These are phyloP conservation scores for Otolemur crassicaudatus DNA, from an alignment of 2,797 vertebrate species.

Conservation along the genomic window DNA sequence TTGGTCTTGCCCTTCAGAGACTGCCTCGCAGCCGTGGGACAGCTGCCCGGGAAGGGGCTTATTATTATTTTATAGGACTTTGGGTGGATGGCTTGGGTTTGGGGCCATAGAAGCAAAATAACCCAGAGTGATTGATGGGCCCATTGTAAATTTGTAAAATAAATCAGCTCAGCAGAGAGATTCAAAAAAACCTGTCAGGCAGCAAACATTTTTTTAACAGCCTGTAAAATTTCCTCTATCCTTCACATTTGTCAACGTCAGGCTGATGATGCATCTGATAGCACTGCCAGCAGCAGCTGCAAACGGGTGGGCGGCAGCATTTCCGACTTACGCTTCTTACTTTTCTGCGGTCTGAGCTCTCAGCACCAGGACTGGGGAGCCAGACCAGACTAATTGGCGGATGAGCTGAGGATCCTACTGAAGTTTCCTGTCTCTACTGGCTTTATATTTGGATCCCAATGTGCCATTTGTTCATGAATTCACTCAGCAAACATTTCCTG, in stretches of 20 bases:
- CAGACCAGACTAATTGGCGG: not conserved
- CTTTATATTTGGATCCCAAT: accelerated
- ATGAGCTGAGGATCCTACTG: accelerated
- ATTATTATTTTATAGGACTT: not conserved
- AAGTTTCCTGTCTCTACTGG: accelerated
- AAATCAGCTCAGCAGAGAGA: slow-evolving; percentile 75
- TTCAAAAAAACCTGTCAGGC: slow-evolving; percentile 67
- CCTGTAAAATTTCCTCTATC: slow-evolving; percentile 45
- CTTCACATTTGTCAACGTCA: slow-evolving; percentile 8
- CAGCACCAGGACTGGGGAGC: not conserved
- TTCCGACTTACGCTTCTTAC: not conserved
- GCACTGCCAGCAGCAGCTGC: not conserved
- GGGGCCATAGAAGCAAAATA: slow-evolving; percentile 56
- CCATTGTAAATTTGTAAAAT: slow-evolving; percentile 72
- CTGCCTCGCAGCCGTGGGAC: not conserved
- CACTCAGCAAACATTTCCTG: not conserved
- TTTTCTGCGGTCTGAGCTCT: not conserved
- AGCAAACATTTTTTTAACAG: slow-evolving; percentile 64
- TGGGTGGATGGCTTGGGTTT: slow-evolving; percentile 51
- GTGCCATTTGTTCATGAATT: accelerated
- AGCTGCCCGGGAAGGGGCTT: not conserved
- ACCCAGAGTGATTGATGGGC: slow-evolving; percentile 65
- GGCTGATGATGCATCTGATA: not conserved
- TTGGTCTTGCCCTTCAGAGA: not conserved
- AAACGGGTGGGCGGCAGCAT: accelerated